Evolutionary conservation across 2,888 invertebrate genomes (phyloP).

Genomic region (Tortricodes alternella): DNA sequence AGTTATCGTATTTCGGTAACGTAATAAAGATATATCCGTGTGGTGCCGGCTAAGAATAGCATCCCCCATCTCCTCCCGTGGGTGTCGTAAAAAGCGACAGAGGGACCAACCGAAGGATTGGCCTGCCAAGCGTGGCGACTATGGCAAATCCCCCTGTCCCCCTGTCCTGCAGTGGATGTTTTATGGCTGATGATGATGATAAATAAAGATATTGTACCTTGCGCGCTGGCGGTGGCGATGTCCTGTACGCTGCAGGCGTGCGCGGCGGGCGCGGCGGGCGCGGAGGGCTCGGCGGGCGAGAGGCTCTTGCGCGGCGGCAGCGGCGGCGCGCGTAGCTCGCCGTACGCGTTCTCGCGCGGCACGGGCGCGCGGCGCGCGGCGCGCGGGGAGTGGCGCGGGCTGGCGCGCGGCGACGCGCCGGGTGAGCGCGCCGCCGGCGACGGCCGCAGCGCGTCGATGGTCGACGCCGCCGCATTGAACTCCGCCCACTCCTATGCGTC

Average conservation of each 20-base stretch:
- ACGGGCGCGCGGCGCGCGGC: slow-evolving; percentile 55
- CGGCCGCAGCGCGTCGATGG: slow-evolving; percentile 80
- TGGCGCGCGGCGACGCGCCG: slow-evolving; percentile 81
- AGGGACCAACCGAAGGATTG: too few relatives aligned
- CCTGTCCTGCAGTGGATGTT: too few relatives aligned
- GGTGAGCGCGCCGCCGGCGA: slow-evolving; percentile 77
- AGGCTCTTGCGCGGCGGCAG: slow-evolving; percentile 83
- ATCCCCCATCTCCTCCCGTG: too few relatives aligned
- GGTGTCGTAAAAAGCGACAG: too few relatives aligned
- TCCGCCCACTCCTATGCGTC: slow-evolving; percentile 83
- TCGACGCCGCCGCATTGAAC: slow-evolving; percentile 85
- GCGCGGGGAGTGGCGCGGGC: slow-evolving; percentile 72
- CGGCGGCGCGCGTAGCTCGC: slow-evolving; percentile 73
- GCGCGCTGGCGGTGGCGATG: slow-evolving; percentile 58
- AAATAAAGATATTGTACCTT: too few relatives aligned
- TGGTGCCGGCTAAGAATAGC: too few relatives aligned
- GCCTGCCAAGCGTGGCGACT: too few relatives aligned
- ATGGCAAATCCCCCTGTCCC: too few relatives aligned
- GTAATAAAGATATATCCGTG: too few relatives aligned
- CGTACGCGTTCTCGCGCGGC: slow-evolving; percentile 68
- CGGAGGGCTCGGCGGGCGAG: slow-evolving; percentile 65
- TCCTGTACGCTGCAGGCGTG: slow-evolving; percentile 73
- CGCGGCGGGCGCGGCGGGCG: slow-evolving; percentile 64
- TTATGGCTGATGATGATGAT: too few relatives aligned
- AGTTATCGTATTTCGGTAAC: too few relatives aligned